phyloP scores from a whole-genome alignment of 1,140 invertebrate genomes.

The Berghia stephanieae region DNA sequence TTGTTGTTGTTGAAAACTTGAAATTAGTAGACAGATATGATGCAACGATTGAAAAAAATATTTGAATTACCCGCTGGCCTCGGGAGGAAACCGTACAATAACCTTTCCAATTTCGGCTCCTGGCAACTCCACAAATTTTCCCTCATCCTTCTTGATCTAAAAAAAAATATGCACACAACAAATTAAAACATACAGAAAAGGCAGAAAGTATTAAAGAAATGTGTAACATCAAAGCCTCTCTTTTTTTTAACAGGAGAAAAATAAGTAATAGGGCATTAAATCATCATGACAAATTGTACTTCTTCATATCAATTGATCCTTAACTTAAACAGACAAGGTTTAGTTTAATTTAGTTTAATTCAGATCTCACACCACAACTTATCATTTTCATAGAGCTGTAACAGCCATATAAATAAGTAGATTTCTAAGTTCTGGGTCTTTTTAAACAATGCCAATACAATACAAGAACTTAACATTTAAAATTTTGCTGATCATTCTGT shows the following conservation, averaged over 20 bases:
- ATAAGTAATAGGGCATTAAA: neutral
- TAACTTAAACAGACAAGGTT: neutral
- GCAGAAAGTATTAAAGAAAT: neutral
- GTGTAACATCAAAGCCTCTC: neutral
- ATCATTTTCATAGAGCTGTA: no score
- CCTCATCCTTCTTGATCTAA: slow-evolving; percentile 75
- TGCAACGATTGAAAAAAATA: no score
- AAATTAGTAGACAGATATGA: no score
- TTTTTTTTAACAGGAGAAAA: neutral
- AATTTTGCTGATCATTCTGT: no score
- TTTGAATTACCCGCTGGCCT: slow-evolving; percentile 86
- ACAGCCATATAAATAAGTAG: no score
- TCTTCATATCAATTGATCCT: neutral
- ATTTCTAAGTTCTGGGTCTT: no score
- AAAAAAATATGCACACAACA: slow-evolving; percentile 18
- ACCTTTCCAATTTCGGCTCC: slow-evolving; percentile 96
- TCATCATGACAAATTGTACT: neutral
- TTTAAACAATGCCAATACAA: no score
- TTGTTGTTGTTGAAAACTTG: no score
- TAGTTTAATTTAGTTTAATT: neutral
- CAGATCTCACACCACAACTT: no score
- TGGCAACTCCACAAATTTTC: slow-evolving; percentile 96
- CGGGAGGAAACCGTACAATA: slow-evolving; percentile 95
- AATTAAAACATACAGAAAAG: neutral
- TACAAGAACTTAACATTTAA: no score